A percentile compares a stretch with the other conserved stretches of the same genome.
phyloP scores from a whole-genome alignment of 2,888 invertebrate genomes.

The Aleiodes alternator region DNA sequence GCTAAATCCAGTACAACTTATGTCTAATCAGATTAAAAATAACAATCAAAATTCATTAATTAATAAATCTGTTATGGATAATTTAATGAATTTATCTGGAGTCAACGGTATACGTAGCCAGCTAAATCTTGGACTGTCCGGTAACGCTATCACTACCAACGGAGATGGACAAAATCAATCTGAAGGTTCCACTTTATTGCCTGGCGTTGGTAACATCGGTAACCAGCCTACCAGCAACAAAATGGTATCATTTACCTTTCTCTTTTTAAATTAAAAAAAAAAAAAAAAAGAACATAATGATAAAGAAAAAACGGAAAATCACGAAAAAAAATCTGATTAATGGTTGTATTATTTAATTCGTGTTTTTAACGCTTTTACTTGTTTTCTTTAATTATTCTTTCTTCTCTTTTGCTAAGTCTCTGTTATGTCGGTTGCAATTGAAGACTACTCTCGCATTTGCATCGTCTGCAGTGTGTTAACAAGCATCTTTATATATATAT shows the following conservation, averaged over 20 bases:
- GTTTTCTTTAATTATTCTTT: constrained; percentile 14
- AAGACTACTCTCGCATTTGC: not conserved
- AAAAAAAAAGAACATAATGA: not conserved
- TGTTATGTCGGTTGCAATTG: not conserved
- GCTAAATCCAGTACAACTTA: constrained; percentile 57
- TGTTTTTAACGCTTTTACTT: constrained; percentile 57
- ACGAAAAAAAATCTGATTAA: not conserved
- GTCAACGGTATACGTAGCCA: constrained; percentile 64
- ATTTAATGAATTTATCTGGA: constrained; percentile 60
- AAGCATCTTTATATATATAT: constrained; percentile 4
- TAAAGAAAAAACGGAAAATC: constrained; percentile 5
- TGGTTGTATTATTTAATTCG: constrained; percentile 15
- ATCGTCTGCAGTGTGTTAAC: constrained; percentile 27
- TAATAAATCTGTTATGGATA: constrained; percentile 63
- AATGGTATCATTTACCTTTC: constrained; percentile 67
- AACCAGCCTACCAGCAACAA: constrained; percentile 64
- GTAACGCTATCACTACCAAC: constrained; percentile 67
- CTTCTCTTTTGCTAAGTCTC: no score
- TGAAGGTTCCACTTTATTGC: constrained; percentile 61
- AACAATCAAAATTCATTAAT: constrained; percentile 65
- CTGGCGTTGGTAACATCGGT: constrained; percentile 65
- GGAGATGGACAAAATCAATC: constrained; percentile 55
- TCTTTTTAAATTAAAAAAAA: constrained; percentile 26
- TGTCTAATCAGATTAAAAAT: constrained; percentile 57
- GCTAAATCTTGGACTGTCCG: constrained; percentile 70